These are phyloP conservation scores for Zophobas atratus DNA, from an alignment of 1,140 invertebrate genomes.

Conservation along the genomic window DNA sequence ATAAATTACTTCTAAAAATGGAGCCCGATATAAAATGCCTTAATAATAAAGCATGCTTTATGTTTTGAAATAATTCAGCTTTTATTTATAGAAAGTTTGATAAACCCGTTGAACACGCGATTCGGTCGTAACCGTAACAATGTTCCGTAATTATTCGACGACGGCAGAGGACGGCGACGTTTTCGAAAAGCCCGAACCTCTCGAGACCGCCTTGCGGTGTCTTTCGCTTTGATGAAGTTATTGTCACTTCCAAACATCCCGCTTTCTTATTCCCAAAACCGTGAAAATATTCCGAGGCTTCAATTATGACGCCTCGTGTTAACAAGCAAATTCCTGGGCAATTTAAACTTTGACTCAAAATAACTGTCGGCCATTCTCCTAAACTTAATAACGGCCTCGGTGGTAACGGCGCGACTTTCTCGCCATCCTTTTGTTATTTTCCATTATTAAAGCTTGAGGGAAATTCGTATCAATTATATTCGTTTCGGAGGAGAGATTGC, in stretches of 20 bases:
- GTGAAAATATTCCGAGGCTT: constrained; percentile 23
- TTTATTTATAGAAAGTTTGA: neutral
- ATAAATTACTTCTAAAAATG: no score
- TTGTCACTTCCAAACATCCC: neutral
- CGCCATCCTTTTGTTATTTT: constrained; percentile 13
- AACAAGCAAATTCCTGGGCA: constrained; percentile 30
- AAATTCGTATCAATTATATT: constrained; percentile 30
- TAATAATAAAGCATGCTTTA: no score
- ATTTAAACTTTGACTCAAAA: constrained; percentile 42
- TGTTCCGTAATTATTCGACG: neutral
- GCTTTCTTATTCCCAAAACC: neutral
- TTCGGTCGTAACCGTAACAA: neutral
- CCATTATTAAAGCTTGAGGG: constrained; percentile 18
- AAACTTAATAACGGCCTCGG: constrained; percentile 33
- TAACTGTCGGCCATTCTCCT: constrained; percentile 34
- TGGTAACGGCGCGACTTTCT: constrained; percentile 15
- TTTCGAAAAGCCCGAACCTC: neutral
- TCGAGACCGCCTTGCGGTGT: neutral
- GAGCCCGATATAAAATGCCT: no score
- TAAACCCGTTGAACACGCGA: neutral
- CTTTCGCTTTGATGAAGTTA: constrained; percentile 19
- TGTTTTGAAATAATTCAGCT: neutral
- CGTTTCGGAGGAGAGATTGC: neutral
- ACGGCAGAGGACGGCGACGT: neutral
- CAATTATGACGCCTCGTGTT: constrained; percentile 39